Conservation (phyloP, 2,888 invertebrate species). For the Cotesia congregata region DNA sequence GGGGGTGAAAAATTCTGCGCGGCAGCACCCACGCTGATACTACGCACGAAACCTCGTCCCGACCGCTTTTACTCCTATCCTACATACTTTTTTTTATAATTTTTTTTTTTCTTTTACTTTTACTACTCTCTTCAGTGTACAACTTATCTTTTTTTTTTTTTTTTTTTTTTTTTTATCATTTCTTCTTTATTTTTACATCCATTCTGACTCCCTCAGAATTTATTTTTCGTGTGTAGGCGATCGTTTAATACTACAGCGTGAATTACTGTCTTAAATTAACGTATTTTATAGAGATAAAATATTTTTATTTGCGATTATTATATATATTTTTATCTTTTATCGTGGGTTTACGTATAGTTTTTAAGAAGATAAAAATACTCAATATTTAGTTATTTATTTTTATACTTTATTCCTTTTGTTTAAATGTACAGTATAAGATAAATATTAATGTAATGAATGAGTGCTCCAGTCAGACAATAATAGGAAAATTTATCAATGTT, state of each 20-base stretch:
- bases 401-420: not conserved
- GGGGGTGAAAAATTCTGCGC: constrained; percentile 33
- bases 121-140: constrained; percentile 16
- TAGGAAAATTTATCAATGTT: not conserved
- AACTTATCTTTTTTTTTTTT: constrained; percentile 15
- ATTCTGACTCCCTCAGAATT: constrained; percentile 12
- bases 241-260: constrained; percentile 5
- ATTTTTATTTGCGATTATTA: not conserved
- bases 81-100: not conserved
- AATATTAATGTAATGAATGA: not conserved
- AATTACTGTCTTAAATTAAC: not conserved
- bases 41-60: constrained; percentile 21
- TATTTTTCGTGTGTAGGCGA: constrained; percentile 19
- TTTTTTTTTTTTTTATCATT: constrained; percentile 24
- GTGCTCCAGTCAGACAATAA: not conserved
- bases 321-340: not conserved
- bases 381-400: not conserved
- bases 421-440: not conserved
- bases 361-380: not conserved
- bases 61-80: constrained; percentile 10
- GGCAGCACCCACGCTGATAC: constrained; percentile 41
- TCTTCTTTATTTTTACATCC: constrained; percentile 21
- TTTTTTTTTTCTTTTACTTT: constrained; percentile 16
- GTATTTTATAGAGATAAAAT: not conserved
- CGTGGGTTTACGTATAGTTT: not conserved